Evolutionary conservation across 2,888 invertebrate species (phyloP).

Genomic region (Hydrotaea cyrtoneurina): DNA sequence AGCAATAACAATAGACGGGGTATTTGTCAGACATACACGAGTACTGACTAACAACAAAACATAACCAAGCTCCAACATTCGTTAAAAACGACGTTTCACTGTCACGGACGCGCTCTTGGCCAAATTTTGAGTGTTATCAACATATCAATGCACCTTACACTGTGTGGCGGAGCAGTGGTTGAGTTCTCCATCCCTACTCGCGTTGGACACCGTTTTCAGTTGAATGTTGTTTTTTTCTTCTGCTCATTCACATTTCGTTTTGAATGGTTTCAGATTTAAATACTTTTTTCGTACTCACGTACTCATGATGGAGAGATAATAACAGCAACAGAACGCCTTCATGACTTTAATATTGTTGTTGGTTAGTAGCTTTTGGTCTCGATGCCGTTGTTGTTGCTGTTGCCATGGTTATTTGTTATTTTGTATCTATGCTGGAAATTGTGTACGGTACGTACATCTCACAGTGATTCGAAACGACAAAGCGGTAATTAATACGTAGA

Average conservation of each 20-base stretch:
- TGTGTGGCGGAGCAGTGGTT: neutral
- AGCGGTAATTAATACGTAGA: too few relatives aligned
- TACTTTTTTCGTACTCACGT: neutral
- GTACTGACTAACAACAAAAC: neutral
- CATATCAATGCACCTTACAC: constrained; percentile 19
- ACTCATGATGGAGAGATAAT: constrained; percentile 14
- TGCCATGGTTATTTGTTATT: constrained; percentile 51
- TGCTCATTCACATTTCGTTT: neutral
- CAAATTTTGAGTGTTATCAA: constrained; percentile 32
- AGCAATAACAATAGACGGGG: constrained; percentile 1
- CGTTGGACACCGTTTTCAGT: neutral
- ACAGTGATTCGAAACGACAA: neutral
- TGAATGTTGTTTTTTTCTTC: neutral
- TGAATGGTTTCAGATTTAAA: constrained; percentile 12
- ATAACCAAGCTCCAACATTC: neutral
- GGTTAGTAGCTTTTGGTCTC: neutral
- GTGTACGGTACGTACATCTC: neutral
- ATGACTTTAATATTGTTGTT: neutral
- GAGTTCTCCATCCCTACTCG: neutral
- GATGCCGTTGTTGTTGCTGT: constrained; percentile 36
- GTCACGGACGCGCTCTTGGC: constrained; percentile 61
- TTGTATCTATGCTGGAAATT: neutral
- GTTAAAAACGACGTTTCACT: constrained; percentile 45
- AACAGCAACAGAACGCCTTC: neutral
- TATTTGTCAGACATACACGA: constrained; percentile 6